Percentiles rank a stretch among this genome's conserved stretches.
Evolutionary conservation across 2,888 invertebrate genomes (phyloP).

Genomic region (Diaprepes abbreviatus): DNA sequence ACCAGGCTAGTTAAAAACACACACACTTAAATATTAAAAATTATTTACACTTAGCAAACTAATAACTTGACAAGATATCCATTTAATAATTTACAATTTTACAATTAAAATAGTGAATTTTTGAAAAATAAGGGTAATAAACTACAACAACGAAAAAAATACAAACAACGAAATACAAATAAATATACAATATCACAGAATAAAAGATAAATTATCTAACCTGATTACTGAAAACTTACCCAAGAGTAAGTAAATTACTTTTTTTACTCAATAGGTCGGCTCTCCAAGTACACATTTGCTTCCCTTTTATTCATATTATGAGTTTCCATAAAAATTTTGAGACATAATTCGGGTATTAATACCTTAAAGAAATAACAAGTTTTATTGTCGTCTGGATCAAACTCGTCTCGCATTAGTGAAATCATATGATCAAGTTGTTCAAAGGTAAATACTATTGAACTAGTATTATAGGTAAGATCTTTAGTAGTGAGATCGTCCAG

Average conservation of each 20-base stretch:
- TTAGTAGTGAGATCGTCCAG: constrained; percentile 38
- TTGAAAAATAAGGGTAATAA: too few relatives aligned
- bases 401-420: constrained; percentile 53
- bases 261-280: constrained; percentile 51
- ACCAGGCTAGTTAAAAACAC: too few relatives aligned
- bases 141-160: too few relatives aligned
- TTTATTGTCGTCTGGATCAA: constrained; percentile 54
- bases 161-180: not conserved
- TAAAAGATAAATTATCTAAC: not conserved
- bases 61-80: too few relatives aligned
- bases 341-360: constrained; percentile 61
- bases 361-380: constrained; percentile 61
- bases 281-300: constrained; percentile 55
- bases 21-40: too few relatives aligned
- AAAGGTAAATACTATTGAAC: constrained; percentile 57
- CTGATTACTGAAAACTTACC: not conserved
- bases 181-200: constrained; percentile 15
- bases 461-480: constrained; percentile 59
- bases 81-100: too few relatives aligned
- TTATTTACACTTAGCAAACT: too few relatives aligned
- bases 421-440: constrained; percentile 59
- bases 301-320: constrained; percentile 55
- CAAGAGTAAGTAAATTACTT: too few relatives aligned
- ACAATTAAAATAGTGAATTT: too few relatives aligned
- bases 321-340: constrained; percentile 61